These are phyloP conservation scores for Luperina testacea DNA, from an alignment of 2,888 invertebrate genomes.

Conservation along the genomic window DNA sequence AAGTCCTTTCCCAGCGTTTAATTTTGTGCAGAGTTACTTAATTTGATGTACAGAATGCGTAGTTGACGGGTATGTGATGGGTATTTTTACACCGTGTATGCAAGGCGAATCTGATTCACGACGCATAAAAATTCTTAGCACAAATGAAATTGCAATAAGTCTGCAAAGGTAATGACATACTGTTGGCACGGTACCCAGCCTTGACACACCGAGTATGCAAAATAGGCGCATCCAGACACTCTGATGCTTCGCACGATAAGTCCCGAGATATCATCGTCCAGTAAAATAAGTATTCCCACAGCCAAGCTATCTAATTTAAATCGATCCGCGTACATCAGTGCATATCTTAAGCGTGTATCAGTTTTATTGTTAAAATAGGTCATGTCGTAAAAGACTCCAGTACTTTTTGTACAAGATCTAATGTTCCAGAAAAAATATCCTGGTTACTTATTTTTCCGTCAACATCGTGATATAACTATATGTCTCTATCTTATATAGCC, in stretches of 20 bases:
- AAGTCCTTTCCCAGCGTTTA: neutral
- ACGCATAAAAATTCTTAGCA: conserved; percentile 49
- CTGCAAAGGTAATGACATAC: conserved; percentile 54
- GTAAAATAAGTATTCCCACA: conserved; percentile 66
- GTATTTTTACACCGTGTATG: neutral
- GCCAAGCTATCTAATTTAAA: conserved; percentile 71
- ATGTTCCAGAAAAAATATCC: neutral
- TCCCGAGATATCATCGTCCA: conserved; percentile 64
- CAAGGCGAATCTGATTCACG: conserved; percentile 33
- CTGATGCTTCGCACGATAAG: conserved; percentile 58
- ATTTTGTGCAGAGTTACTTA: neutral
- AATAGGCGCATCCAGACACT: conserved; percentile 51
- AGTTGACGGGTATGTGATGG: neutral
- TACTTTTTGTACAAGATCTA: conserved; percentile 9
- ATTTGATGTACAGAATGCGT: neutral
- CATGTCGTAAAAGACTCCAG: conserved; percentile 34
- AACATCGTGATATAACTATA: neutral
- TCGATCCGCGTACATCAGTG: conserved; percentile 66
- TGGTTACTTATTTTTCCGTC: conserved; percentile 10
- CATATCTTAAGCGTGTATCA: conserved; percentile 71
- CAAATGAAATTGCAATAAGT: conserved; percentile 54
- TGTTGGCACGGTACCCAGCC: conserved; percentile 59
- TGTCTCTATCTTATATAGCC: neutral
- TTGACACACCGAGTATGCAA: conserved; percentile 66
- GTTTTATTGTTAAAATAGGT: conserved; percentile 66